A percentile compares a stretch with the other conserved stretches of the same genome.
Conservation (phyloP, 2,797 vertebrate species). For the Meda fulgida region DNA sequence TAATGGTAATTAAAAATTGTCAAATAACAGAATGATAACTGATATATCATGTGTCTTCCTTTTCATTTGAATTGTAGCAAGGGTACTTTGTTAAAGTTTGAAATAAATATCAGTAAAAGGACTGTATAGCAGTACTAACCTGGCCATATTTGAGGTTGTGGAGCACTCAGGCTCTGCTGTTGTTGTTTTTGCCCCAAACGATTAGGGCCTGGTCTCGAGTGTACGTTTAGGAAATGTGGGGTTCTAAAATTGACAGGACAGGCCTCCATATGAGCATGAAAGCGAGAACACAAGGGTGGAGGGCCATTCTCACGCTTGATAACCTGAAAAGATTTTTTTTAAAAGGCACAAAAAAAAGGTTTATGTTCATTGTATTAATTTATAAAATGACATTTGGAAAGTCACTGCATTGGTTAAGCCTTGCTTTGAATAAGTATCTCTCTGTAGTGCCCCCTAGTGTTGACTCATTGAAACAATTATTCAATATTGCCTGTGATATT, state of each 20-base stretch:
- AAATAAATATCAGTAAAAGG: background rate
- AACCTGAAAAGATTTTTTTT: conserved; percentile 53
- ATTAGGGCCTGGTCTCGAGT: conserved; percentile 54
- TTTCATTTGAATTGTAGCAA: background rate
- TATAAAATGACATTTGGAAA: background rate
- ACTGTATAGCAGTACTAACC: conserved; percentile 62
- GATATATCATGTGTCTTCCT: background rate
- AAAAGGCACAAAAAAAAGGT: background rate
- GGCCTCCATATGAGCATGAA: conserved; percentile 74
- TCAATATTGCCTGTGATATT: background rate
- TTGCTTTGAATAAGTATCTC: conserved; percentile 3
- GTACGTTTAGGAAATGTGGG: conserved; percentile 52
- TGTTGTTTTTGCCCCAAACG: conserved; percentile 47
- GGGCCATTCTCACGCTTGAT: conserved; percentile 22
- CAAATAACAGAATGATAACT: background rate
- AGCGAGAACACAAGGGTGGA: conserved; percentile 69
- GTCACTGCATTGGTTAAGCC: background rate
- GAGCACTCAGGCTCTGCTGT: conserved; percentile 28
- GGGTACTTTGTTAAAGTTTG: background rate
- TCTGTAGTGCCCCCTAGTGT: conserved; percentile 73
- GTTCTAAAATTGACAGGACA: conserved; percentile 63
- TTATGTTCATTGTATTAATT: background rate
- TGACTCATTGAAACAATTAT: background rate
- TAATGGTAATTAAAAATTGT: background rate
- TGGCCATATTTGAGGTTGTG: conserved; percentile 49